A percentile compares a stretch with the other conserved stretches of the same genome.
These are phyloP conservation scores for Anguilla megastoma DNA, from an alignment of 2,797 vertebrate species.

Conservation along the genomic window DNA sequence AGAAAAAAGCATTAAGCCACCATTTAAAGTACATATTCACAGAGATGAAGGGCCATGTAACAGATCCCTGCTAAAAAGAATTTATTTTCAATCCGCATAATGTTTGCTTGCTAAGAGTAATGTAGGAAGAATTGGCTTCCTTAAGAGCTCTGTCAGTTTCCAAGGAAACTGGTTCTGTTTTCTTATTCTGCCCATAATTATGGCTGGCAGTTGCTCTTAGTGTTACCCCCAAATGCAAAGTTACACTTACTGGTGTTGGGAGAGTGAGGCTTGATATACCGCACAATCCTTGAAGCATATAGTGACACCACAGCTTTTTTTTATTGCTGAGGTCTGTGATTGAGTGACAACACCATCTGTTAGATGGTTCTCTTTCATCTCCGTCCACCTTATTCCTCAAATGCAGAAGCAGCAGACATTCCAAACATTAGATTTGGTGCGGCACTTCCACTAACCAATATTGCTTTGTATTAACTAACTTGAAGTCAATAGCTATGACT, in stretches of 20 bases:
- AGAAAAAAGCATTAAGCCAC: background rate
- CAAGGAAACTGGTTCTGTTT: background rate
- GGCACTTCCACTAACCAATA: too few species aligned
- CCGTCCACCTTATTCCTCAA: too few species aligned
- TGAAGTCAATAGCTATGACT: too few species aligned
- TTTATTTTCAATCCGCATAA: background rate
- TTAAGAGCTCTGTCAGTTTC: background rate
- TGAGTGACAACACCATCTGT: background rate
- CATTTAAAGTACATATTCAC: background rate
- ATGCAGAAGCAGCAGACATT: too few species aligned
- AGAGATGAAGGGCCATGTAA: background rate
- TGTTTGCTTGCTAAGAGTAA: background rate
- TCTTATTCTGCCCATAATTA: background rate
- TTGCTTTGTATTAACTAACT: too few species aligned
- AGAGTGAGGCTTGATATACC: background rate
- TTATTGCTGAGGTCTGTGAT: background rate
- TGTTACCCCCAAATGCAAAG: background rate
- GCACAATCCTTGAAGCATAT: background rate
- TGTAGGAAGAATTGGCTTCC: background rate
- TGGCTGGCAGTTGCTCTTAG: background rate
- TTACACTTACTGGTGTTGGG: background rate
- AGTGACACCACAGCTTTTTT: slow-evolving; percentile 1
- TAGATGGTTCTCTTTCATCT: background rate
- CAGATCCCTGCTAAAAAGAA: background rate
- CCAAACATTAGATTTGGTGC: too few species aligned